Base-by-base conservation (phyloP, 2,797 vertebrate genomes). In the Syndactyla subalaris region DNA sequence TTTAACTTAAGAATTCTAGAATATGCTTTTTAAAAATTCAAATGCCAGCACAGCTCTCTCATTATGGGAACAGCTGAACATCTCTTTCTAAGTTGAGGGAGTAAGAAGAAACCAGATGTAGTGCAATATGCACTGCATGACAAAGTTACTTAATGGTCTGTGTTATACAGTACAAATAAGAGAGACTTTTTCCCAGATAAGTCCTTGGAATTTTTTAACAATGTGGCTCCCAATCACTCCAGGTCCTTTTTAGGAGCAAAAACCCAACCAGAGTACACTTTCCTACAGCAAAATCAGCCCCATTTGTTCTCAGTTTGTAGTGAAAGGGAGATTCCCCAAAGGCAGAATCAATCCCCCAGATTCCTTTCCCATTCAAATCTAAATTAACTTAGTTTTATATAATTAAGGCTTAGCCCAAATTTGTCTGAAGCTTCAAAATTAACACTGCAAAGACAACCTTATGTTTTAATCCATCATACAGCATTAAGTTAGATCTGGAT, bases 91-190 rank as follows among this genome's bases (percentile, higher is more conserved):
- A 95, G 79, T 1, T 62, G 63, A 85, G 71, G 46, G 63, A 61
- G 55, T 63, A 67, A 85, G 89, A 73, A 83, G 71, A 55, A 91
- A n/a, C 38, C 91, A 96, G 95, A 90, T 94, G 83, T 80, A 83
- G 49, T 36, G 78, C 67, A 75, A 82, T 54, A 49, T 18, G 61
- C 2, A 5, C 43, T 81, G 58, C 76, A 77, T 7, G 36, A 77
- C 54, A 93, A 90, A 89, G 34, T n/a, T 71, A 24, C 49, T 34
- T 20, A 24, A 54, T n/a, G 10, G 34, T 48, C 77, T 73, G 19
- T 16, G 38, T 75, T 34, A 24, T 3, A n/a, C 38, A 30, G 0
- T n/a, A 12, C 54, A 79, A 91, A 46, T 30, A 58, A 41, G 30
- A 93, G 24, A 57, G 0, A 23, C 34, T 84, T 90, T 17, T 46